Evolutionary conservation across 1,140 invertebrate species (phyloP).

Genomic region (Pseudomyrmex pallidus): DNA sequence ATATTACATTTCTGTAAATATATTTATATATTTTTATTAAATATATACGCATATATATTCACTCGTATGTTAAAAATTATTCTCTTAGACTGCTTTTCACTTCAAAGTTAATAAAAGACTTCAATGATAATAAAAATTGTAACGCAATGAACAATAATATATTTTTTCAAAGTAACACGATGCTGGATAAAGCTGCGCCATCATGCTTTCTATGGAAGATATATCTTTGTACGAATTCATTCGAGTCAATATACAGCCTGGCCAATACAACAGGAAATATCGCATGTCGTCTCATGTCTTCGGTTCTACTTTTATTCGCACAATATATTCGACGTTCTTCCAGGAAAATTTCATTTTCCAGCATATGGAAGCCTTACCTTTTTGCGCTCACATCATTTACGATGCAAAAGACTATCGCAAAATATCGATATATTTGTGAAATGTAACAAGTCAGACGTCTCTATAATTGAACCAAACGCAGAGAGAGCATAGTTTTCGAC

Average conservation of each 20-base stretch:
- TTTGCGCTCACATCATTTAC: slow-evolving; percentile 7
- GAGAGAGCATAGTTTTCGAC: neutral
- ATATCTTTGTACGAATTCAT: neutral
- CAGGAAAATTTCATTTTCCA: slow-evolving; percentile 41
- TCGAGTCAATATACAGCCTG: slow-evolving; percentile 10
- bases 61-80: too few species aligned
- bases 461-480: neutral
- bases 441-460: neutral
- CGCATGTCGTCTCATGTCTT: neutral
- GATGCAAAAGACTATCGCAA: neutral
- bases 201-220: neutral
- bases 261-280: slow-evolving; percentile 37
- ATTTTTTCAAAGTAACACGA: slow-evolving; percentile 3
- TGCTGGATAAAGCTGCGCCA: neutral
- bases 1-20: too few species aligned
- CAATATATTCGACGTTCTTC: slow-evolving; percentile 23
- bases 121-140: neutral
- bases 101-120: neutral
- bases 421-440: slow-evolving; percentile 20
- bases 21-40: neutral
- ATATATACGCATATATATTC: neutral
- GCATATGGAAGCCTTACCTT: neutral
- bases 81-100: neutral
- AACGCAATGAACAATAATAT: neutral
- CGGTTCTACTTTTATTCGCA: neutral